Conservation (phyloP, 2,888 invertebrate genomes). For the Himalopsyche anomala region DNA sequence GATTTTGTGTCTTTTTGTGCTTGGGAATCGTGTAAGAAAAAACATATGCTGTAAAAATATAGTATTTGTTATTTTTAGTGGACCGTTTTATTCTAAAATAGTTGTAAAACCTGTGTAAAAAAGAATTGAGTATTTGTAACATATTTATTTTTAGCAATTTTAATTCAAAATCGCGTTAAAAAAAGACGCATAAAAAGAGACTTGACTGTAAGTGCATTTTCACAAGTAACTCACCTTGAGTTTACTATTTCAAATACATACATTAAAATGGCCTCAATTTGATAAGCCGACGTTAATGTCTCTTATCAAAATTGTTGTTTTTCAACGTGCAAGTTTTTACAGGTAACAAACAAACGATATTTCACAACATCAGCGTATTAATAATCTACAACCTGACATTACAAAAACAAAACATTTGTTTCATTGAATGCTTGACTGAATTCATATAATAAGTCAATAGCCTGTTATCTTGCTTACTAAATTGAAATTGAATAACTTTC, state of each 20-base stretch:
- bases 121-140: too few species aligned
- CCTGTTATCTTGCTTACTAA: too few species aligned
- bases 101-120: too few species aligned
- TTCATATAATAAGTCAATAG: neutral
- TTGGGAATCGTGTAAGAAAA: too few species aligned
- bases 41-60: too few species aligned
- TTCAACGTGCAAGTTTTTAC: slow-evolving; percentile 2
- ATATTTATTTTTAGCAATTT: too few species aligned
- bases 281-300: neutral
- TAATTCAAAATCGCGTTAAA: too few species aligned
- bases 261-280: neutral
- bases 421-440: neutral
- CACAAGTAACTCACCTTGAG: neutral
- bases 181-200: too few species aligned
- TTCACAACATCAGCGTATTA: neutral
- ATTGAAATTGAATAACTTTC: too few species aligned
- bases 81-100: too few species aligned
- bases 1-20: too few species aligned
- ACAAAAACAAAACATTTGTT: neutral
- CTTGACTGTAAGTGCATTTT: neutral
- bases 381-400: neutral
- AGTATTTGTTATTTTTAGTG: too few species aligned
- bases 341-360: neutral
- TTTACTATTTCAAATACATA: neutral
- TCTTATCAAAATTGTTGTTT: slow-evolving; percentile 25